These are phyloP conservation scores for Orchesellides sinensis DNA, from an alignment of 2,888 invertebrate genomes.

Conservation along the genomic window DNA sequence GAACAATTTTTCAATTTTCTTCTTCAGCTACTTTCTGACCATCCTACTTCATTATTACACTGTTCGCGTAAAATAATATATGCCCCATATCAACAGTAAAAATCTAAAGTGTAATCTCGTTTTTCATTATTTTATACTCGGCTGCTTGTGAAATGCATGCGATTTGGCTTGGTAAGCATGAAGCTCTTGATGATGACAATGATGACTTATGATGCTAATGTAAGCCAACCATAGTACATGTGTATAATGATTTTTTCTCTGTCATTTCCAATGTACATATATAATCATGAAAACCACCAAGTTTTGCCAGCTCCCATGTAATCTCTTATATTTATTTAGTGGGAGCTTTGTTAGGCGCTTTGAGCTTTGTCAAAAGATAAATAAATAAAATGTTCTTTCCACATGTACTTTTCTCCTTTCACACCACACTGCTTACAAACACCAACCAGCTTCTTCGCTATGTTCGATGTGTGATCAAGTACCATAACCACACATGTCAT, in stretches of 20 bases:
- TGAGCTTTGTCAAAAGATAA: constrained; percentile 21
- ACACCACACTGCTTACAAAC: constrained; percentile 9
- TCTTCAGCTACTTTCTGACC: not conserved
- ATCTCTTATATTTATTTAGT: not conserved
- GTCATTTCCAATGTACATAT: too few species aligned
- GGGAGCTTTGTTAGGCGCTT: not conserved
- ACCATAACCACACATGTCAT: constrained; percentile 26
- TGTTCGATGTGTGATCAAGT: constrained; percentile 18
- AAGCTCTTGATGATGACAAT: not conserved
- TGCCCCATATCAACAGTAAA: not conserved
- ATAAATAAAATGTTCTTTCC: constrained; percentile 7
- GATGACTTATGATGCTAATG: not conserved
- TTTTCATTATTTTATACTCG: constrained; percentile 37
- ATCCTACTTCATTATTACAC: constrained; percentile 1
- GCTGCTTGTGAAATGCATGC: constrained; percentile 38
- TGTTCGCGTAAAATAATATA: not conserved
- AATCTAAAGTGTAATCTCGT: constrained; percentile 22
- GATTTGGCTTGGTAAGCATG: too few species aligned
- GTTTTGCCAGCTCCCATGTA: not conserved
- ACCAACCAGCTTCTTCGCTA: too few species aligned
- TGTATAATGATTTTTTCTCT: too few species aligned
- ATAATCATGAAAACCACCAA: not conserved
- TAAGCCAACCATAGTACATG: too few species aligned
- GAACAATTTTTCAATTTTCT: constrained; percentile 8
- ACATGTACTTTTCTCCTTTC: constrained; percentile 3